Evolutionary conservation across 2,113 vertebrate species (phyloP).

Genomic region (Rhabdomys dilectus): DNA sequence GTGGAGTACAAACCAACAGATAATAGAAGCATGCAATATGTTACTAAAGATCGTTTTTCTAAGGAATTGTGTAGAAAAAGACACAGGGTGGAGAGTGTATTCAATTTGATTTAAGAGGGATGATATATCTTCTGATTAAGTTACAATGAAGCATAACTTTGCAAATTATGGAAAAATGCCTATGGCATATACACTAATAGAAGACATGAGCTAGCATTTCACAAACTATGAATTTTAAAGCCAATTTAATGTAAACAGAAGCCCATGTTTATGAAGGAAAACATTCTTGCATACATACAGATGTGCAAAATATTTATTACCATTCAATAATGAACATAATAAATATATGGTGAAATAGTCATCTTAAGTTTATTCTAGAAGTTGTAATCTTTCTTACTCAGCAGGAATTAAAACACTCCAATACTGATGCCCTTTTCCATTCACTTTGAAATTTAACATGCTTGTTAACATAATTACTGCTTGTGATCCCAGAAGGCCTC

Average conservation of each 20-base stretch:
- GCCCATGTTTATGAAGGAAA: fast-evolving
- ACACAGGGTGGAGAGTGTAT: not conserved
- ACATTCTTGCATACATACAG: too few relatives aligned
- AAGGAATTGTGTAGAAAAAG: not conserved
- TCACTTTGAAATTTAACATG: slow-evolving; percentile 42
- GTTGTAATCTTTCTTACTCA: not conserved
- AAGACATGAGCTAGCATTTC: not conserved
- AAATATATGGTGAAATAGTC: not conserved
- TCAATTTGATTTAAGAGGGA: not conserved
- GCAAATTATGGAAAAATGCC: not conserved
- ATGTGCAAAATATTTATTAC: not conserved
- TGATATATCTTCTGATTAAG: not conserved
- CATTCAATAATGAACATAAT: not conserved
- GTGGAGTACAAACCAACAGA: not conserved
- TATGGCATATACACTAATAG: not conserved
- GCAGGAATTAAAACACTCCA: not conserved
- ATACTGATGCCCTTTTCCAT: slow-evolving; percentile 11
- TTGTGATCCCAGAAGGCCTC: slow-evolving; percentile 8
- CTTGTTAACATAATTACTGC: slow-evolving; percentile 40
- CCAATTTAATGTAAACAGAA: not conserved
- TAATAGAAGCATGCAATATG: not conserved
- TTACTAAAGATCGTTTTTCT: not conserved
- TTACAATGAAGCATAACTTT: not conserved
- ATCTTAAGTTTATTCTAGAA: not conserved
- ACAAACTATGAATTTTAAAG: not conserved